Percentiles rank a stretch among this genome's conserved stretches.
Conservation (phyloP, 2,797 vertebrate species). For the Phoxinus dragarum region DNA sequence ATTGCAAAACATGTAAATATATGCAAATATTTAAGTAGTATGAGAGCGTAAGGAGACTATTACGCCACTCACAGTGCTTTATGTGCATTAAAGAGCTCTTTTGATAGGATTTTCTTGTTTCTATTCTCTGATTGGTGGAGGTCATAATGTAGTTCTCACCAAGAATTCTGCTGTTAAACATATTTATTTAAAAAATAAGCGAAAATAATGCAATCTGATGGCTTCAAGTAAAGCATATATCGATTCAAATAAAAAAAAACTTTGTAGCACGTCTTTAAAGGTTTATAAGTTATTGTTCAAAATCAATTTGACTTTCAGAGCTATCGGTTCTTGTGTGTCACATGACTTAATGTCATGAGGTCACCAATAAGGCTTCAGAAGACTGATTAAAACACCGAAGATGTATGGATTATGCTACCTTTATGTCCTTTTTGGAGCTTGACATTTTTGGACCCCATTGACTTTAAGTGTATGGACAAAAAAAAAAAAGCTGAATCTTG, state of each 20-base stretch:
- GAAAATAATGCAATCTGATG: neutral
- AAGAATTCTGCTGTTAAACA: neutral
- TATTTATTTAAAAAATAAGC: neutral
- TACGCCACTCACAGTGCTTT: neutral
- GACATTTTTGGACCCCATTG: neutral
- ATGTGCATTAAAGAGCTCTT: neutral
- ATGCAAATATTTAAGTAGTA: neutral
- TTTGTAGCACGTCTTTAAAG: neutral
- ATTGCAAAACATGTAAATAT: too few species aligned
- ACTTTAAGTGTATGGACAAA: neutral
- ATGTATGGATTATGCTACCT: neutral
- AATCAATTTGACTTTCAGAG: neutral
- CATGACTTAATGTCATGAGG: neutral
- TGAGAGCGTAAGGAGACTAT: neutral
- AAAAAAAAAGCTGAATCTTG: neutral
- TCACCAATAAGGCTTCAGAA: neutral
- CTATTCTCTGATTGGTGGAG: neutral
- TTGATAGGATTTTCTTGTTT: neutral
- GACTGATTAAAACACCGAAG: neutral
- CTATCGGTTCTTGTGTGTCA: neutral
- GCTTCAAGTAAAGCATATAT: neutral
- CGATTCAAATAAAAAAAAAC: neutral
- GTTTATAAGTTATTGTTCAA: neutral
- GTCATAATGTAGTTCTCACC: neutral
- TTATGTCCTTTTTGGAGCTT: neutral